A percentile compares a stretch with the other conserved stretches of the same genome.
phyloP scores from a whole-genome alignment of 2,797 vertebrate species.

The Ataeniobius toweri region DNA sequence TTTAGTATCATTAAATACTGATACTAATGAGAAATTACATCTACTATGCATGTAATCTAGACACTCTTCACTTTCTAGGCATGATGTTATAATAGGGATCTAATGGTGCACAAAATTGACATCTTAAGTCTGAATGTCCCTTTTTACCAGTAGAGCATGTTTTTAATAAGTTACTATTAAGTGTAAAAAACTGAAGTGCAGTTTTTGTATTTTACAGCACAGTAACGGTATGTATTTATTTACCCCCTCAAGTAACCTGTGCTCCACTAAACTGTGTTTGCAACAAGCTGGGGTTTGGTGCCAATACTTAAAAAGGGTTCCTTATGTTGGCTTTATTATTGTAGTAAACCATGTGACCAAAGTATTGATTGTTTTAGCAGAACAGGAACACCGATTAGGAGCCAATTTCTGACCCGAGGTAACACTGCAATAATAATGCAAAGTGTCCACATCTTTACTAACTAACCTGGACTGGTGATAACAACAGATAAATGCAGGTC shows the following conservation, averaged over 20 bases:
- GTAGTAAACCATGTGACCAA: background rate
- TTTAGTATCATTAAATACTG: background rate
- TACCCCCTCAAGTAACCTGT: background rate
- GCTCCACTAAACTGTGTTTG: background rate
- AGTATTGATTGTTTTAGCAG: background rate
- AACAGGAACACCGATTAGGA: background rate
- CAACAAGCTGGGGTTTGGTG: background rate
- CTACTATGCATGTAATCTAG: background rate
- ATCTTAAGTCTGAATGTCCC: background rate
- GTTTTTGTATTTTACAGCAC: background rate
- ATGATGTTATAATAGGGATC: background rate
- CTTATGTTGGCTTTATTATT: background rate
- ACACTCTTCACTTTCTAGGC: background rate
- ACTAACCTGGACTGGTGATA: background rate
- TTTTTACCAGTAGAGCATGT: background rate
- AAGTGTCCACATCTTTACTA: background rate
- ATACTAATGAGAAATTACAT: background rate
- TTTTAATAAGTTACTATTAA: background rate
- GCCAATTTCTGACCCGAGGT: background rate
- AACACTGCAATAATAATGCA: background rate
- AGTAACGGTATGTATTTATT: background rate
- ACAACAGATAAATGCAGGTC: background rate
- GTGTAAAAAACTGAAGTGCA: background rate
- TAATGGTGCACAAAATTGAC: background rate
- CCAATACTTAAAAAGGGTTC: background rate